Evolutionary conservation across 2,888 invertebrate genomes (phyloP), one percentile per base, ranked within the genome.

Genomic region (Leptodirus hochenwartii): DNA sequence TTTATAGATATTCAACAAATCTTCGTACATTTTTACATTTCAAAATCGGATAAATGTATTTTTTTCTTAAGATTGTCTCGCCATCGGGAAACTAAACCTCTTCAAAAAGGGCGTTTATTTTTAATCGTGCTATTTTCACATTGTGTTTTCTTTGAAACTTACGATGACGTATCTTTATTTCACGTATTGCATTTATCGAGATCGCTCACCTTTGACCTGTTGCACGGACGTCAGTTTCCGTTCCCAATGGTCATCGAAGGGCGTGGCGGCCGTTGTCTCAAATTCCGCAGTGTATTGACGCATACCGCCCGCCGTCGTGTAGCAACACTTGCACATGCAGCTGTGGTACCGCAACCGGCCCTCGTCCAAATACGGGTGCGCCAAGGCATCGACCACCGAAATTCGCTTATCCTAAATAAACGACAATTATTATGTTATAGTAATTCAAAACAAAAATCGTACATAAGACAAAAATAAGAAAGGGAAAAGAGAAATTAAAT

Each of bases 241-340:
- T 63, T 96, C 96, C 88, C 95, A 96, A 47, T 75, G 70, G 61
- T 93, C 91, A 57, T 91, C 90, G 61, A 98, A 96, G 33, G 82
- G 71, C 53, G 79, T 77, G 35, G 79, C 71, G 38, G 95, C 87
- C 40, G 75, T 73, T 16, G 90, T 91, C 59, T 95, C 95, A 45
- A 91, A 82, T 58, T 93, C 91, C 22, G 72, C 64, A 34, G 79
- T 76, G 62, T 88, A 93, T 57, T 90, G 88, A 34, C 91, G 64
- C 64, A 78, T 70, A 28, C 73, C 71, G 33, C 70, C 65, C 34
- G 66, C 66, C 38, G 73, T 72, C 33, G 79, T 77, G 58, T 80
- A 87, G 62, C 98, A 98, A 51, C 98, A 98, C 54, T 82, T 82
- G 66, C 98, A 98, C 98, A 98, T 99, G 59, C 98, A 98, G 38